Conservation (phyloP, 2,888 invertebrate species). For the Trichogramma evanescens region DNA sequence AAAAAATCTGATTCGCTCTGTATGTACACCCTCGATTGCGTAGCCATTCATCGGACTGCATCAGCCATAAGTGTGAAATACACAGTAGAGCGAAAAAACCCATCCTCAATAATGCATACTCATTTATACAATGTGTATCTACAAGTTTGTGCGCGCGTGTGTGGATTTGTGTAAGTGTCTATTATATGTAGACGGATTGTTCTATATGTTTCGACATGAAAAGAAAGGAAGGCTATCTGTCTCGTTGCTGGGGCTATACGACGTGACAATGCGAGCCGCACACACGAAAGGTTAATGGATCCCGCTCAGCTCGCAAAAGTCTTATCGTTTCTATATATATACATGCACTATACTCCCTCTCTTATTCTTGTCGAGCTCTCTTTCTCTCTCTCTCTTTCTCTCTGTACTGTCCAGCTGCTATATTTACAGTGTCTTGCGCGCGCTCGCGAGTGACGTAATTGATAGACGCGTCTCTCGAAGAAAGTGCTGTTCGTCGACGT, state of each 20-base stretch:
- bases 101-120: too few species aligned
- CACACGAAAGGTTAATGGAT: slow-evolving; percentile 16
- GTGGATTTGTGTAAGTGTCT: too few species aligned
- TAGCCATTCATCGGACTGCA: too few species aligned
- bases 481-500: too few species aligned
- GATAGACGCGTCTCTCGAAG: slow-evolving; percentile 8
- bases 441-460: slow-evolving; percentile 10
- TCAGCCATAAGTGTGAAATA: too few species aligned
- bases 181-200: too few species aligned
- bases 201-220: too few species aligned
- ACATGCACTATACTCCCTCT: not conserved
- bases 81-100: too few species aligned
- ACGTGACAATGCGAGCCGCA: slow-evolving; percentile 15
- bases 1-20: too few species aligned
- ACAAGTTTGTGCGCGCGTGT: too few species aligned
- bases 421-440: not conserved
- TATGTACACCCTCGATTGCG: too few species aligned
- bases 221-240: slow-evolving; percentile 1
- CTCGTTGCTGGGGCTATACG: slow-evolving; percentile 1
- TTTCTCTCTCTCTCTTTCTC: not conserved
- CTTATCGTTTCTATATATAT: not conserved
- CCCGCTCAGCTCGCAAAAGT: not conserved
- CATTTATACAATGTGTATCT: too few species aligned
- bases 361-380: not conserved
- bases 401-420: not conserved